These are phyloP conservation scores for Lepisosteus oculatus DNA, from an alignment of 2,113 vertebrate species.

Conservation along the genomic window DNA sequence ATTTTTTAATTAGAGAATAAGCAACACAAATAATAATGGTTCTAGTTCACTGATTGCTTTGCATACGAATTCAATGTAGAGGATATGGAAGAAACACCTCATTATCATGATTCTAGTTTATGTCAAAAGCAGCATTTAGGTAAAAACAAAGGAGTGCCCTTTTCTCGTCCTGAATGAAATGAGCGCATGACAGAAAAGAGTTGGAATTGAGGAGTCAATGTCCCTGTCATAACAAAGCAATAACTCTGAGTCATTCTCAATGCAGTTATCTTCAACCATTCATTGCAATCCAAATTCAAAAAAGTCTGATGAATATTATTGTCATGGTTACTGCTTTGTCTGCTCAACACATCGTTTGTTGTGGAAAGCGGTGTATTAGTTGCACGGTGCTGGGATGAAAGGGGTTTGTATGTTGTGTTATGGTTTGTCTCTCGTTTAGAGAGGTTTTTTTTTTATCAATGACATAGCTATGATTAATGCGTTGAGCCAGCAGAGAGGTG, in stretches of 20 bases:
- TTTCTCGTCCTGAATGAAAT: constrained; percentile 11
- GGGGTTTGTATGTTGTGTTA: background rate
- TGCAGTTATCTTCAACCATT: constrained; percentile 1
- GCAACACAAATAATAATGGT: too few relatives aligned
- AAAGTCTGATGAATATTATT: constrained; percentile 7
- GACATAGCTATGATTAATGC: constrained; percentile 74
- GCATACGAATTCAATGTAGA: too few relatives aligned
- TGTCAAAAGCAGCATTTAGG: too few relatives aligned
- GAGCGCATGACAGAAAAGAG: constrained; percentile 6
- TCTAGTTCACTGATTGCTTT: too few relatives aligned
- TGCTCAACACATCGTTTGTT: constrained; percentile 1
- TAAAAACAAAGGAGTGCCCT: background rate
- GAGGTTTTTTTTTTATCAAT: constrained; percentile 56
- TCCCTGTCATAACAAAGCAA: background rate
- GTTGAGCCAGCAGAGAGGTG: constrained; percentile 65
- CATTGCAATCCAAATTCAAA: constrained; percentile 9
- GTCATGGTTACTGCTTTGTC: constrained; percentile 9
- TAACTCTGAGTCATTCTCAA: background rate
- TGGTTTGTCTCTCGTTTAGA: background rate
- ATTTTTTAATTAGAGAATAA: too few relatives aligned
- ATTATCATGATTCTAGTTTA: too few relatives aligned
- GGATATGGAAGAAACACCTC: too few relatives aligned
- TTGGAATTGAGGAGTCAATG: background rate
- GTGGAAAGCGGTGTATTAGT: background rate
- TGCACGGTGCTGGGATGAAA: background rate